A percentile compares a stretch with the other conserved stretches of the same genome.
Evolutionary conservation across 2,888 invertebrate genomes (phyloP).

Genomic region (Pristionchus mayeri): DNA sequence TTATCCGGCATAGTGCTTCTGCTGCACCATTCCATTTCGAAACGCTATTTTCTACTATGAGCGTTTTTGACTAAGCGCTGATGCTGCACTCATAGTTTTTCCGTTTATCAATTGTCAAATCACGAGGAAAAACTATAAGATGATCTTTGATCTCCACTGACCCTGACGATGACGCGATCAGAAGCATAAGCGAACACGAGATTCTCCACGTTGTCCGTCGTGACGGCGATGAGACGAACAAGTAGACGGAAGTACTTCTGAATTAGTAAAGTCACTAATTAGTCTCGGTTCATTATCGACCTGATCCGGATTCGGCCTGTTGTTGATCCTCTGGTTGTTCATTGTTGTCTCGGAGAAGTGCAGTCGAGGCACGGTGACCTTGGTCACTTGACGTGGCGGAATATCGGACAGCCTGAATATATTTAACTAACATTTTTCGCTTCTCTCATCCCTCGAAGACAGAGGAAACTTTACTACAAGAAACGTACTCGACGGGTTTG

Average conservation of each 20-base stretch:
- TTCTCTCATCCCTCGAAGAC: not conserved
- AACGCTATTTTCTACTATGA: too few species aligned
- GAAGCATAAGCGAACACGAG: slow-evolving; percentile 86
- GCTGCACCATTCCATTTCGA: too few species aligned
- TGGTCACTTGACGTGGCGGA: slow-evolving; percentile 88
- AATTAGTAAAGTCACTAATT: slow-evolving; percentile 83
- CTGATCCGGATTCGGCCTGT: slow-evolving; percentile 98
- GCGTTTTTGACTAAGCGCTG: too few species aligned
- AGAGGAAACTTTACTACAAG: too few species aligned
- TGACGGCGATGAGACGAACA: slow-evolving; percentile 83
- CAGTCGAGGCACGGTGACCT: slow-evolving; percentile 93
- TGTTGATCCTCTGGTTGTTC: slow-evolving; percentile 98
- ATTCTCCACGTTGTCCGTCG: slow-evolving; percentile 66
- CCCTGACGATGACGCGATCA: slow-evolving; percentile 95
- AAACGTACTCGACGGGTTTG: slow-evolving; percentile 68
- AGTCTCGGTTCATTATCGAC: too few species aligned
- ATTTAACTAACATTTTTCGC: not conserved
- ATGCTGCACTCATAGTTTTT: too few species aligned
- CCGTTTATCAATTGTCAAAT: not conserved
- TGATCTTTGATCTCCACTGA: slow-evolving; percentile 78
- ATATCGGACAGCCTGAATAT: slow-evolving; percentile 50
- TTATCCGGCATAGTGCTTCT: too few species aligned
- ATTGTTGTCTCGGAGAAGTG: slow-evolving; percentile 99
- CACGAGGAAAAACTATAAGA: not conserved
- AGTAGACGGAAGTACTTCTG: slow-evolving; percentile 78